Evolutionary conservation across 2,888 invertebrate genomes (phyloP).

Genomic region (Dolichopus griseipennis): DNA sequence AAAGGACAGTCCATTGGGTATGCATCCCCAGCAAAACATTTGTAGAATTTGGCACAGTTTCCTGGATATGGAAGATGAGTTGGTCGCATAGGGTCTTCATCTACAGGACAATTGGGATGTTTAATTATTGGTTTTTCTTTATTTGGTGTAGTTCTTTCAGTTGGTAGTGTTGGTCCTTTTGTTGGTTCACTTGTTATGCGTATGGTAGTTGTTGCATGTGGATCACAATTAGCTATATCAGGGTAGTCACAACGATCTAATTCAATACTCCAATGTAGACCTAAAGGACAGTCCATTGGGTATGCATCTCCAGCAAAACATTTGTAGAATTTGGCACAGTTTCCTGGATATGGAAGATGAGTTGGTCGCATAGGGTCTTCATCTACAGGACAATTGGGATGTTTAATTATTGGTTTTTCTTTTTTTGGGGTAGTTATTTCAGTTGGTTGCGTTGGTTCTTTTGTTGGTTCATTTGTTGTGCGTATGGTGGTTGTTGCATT

Average conservation of each 20-base stretch:
- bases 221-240: neutral
- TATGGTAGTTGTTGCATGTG: neutral
- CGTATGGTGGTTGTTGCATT: neutral
- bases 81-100: no score
- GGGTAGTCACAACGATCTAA: slow-evolving; percentile 24
- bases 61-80: slow-evolving; percentile 27
- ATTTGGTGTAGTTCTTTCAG: no score
- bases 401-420: slow-evolving; percentile 1
- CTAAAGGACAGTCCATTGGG: slow-evolving; percentile 24
- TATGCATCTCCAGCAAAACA: slow-evolving; percentile 27
- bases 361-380: slow-evolving; percentile 19
- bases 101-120: no score
- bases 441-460: neutral
- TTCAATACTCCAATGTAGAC: slow-evolving; percentile 27
- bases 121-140: no score
- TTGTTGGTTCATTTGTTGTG: neutral
- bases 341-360: slow-evolving; percentile 26
- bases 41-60: slow-evolving; percentile 29
- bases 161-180: slow-evolving; percentile 19
- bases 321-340: slow-evolving; percentile 32
- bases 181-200: neutral
- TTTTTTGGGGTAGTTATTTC: neutral
- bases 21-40: slow-evolving; percentile 29
- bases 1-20: slow-evolving; percentile 49
- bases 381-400: slow-evolving; percentile 15